phyloP scores from a whole-genome alignment of 2,888 invertebrate species.

The Amphipyra tragopoginis region DNA sequence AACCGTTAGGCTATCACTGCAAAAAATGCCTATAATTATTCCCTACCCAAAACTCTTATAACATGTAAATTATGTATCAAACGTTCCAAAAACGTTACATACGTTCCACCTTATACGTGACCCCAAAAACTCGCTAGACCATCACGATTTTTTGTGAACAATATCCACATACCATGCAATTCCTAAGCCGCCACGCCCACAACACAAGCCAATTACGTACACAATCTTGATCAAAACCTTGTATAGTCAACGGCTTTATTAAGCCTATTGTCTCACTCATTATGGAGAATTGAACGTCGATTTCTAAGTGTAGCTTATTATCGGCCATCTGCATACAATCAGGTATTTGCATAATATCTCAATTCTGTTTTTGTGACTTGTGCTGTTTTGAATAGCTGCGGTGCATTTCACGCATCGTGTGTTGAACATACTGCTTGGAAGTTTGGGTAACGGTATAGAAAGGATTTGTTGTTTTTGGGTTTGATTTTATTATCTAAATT shows the following conservation, averaged over 20 bases:
- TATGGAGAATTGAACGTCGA: slow-evolving; percentile 85
- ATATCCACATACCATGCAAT: slow-evolving; percentile 41
- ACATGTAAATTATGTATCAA: slow-evolving; percentile 29
- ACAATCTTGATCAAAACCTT: slow-evolving; percentile 76
- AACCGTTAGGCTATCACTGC: no score
- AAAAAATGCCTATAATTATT: no score
- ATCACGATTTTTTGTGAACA: slow-evolving; percentile 43
- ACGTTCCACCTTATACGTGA: slow-evolving; percentile 12
- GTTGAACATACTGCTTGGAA: slow-evolving; percentile 37
- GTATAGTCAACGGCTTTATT: slow-evolving; percentile 84
- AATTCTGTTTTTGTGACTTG: slow-evolving; percentile 81
- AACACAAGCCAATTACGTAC: slow-evolving; percentile 61
- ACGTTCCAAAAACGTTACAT: slow-evolving; percentile 25
- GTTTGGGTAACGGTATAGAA: slow-evolving; percentile 20
- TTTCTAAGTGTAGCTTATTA: slow-evolving; percentile 83
- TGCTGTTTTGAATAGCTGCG: slow-evolving; percentile 70
- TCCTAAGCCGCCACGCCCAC: slow-evolving; percentile 47
- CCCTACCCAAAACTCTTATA: slow-evolving; percentile 7
- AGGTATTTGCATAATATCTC: slow-evolving; percentile 89
- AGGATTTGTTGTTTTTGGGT: not conserved
- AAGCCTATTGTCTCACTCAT: slow-evolving; percentile 87
- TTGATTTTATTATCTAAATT: no score
- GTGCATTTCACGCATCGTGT: slow-evolving; percentile 63
- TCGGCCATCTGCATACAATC: slow-evolving; percentile 88
- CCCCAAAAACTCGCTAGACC: slow-evolving; percentile 33